Conservation (phyloP, 2,888 invertebrate species). For the Nemotelus pantherinus region DNA sequence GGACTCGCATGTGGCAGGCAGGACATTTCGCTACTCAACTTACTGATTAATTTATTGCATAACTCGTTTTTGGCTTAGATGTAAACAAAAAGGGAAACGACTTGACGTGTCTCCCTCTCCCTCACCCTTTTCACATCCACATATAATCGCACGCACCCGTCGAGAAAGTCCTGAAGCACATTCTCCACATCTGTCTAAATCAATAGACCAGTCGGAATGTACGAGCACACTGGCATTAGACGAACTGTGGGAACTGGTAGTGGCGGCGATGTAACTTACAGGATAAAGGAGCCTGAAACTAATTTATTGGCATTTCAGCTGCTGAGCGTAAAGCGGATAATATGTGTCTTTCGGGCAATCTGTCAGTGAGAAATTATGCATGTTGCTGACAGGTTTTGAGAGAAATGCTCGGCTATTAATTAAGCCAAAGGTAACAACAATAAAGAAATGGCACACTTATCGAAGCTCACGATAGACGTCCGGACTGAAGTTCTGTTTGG, state of each 20-base stretch:
- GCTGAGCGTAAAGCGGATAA: constrained; percentile 31
- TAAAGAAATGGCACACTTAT: no score
- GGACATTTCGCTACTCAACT: constrained; percentile 47
- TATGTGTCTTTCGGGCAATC: constrained; percentile 32
- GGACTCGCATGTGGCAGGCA: constrained; percentile 47
- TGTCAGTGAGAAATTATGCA: constrained; percentile 48
- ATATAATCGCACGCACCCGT: no score
- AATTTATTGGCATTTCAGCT: constrained; percentile 49
- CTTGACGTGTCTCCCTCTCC: constrained; percentile 14
- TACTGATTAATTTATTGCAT: constrained; percentile 51
- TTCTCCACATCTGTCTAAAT: no score
- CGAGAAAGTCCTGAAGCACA: no score
- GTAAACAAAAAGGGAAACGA: constrained; percentile 48
- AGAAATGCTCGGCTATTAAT: constrained; percentile 32
- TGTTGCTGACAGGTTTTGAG: constrained; percentile 36
- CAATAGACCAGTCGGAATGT: no score
- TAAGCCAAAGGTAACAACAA: constrained; percentile 25
- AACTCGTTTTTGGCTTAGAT: constrained; percentile 48
- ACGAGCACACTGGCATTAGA: not conserved
- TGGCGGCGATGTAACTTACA: constrained; percentile 13
- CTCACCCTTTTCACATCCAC: not conserved
- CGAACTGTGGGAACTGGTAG: not conserved
- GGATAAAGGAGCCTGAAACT: constrained; percentile 28
- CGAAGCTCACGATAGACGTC: no score
- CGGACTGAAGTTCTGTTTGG: no score